phyloP scores from a whole-genome alignment of 2,888 invertebrate species.

The Drosophila flavopinicola region DNA sequence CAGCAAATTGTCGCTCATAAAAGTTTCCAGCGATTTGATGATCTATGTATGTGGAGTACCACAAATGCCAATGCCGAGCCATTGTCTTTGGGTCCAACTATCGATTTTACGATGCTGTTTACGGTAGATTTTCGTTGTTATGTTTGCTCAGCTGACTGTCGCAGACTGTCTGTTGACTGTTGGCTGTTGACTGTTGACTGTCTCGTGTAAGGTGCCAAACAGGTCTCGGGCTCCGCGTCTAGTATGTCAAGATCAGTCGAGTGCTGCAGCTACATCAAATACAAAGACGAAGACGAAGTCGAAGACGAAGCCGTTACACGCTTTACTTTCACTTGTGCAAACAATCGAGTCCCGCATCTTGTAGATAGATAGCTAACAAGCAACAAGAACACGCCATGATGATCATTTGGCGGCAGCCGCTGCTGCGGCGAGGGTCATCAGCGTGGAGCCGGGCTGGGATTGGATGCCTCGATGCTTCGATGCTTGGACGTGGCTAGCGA shows the following conservation, averaged over 20 bases:
- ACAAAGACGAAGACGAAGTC: constrained; percentile 15
- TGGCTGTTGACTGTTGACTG: not conserved
- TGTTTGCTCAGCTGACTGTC: constrained; percentile 48
- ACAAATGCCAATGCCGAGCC: constrained; percentile 1
- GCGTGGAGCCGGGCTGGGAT: constrained; percentile 9
- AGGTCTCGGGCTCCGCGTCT: constrained; percentile 11
- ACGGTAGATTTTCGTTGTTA: constrained; percentile 18
- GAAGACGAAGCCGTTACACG: constrained; percentile 51
- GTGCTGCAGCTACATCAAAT: constrained; percentile 10
- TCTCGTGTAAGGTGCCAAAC: constrained; percentile 32
- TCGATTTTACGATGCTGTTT: constrained; percentile 16
- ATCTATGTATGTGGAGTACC: constrained; percentile 10
- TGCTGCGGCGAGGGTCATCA: constrained; percentile 41
- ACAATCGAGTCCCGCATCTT: constrained; percentile 52
- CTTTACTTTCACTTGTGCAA: constrained; percentile 77
- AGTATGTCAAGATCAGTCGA: constrained; percentile 72
- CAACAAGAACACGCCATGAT: constrained; percentile 33
- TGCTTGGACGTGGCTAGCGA: constrained; percentile 27
- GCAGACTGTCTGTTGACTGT: not conserved
- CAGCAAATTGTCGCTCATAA: not conserved
- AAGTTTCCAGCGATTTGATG: not conserved
- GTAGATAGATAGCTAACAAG: too few relatives aligned
- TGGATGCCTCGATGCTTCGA: constrained; percentile 8
- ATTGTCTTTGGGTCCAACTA: constrained; percentile 9
- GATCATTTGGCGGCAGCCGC: constrained; percentile 35